Percentiles rank a stretch among this genome's conserved stretches.
Evolutionary conservation across 2,888 invertebrate genomes (phyloP).

Genomic region (Amiota mariae): DNA sequence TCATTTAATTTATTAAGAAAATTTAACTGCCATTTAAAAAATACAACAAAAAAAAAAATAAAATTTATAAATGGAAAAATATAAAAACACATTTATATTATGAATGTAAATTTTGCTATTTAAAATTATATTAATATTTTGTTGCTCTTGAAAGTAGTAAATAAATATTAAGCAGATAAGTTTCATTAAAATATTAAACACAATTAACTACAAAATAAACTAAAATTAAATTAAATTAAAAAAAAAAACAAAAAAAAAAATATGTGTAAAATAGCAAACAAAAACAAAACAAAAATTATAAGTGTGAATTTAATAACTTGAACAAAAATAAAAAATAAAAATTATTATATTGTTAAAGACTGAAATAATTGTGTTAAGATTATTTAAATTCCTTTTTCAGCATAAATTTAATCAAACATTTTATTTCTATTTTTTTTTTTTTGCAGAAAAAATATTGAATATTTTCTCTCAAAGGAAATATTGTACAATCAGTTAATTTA

Average conservation of each 20-base stretch:
- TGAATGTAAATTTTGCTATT: too few species aligned
- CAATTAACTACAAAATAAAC: constrained; percentile 37
- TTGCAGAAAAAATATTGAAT: too few species aligned
- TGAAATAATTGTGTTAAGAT: constrained; percentile 51
- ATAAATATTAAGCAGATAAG: not conserved
- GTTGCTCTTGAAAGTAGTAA: too few species aligned
- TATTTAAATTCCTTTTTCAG: constrained; percentile 21
- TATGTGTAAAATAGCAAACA: constrained; percentile 56
- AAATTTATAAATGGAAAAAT: not conserved
- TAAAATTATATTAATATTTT: too few species aligned
- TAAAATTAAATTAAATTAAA: constrained; percentile 33
- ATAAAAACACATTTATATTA: constrained; percentile 6
- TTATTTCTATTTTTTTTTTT: too few species aligned
- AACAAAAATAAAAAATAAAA: constrained; percentile 50
- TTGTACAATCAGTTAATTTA: too few species aligned
- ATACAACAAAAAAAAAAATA: not conserved
- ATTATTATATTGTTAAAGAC: constrained; percentile 71
- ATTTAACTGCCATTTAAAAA: constrained; percentile 23
- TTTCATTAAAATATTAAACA: not conserved
- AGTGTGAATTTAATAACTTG: constrained; percentile 47
- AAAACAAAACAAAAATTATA: constrained; percentile 53
- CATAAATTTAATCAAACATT: not conserved
- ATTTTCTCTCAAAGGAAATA: too few species aligned
- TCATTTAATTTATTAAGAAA: not conserved
- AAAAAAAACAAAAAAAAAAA: constrained; percentile 25